Evolutionary conservation across 2,797 vertebrate species (phyloP), one percentile per base, ranked within the genome.

Genomic region (Prunella strophiata): DNA sequence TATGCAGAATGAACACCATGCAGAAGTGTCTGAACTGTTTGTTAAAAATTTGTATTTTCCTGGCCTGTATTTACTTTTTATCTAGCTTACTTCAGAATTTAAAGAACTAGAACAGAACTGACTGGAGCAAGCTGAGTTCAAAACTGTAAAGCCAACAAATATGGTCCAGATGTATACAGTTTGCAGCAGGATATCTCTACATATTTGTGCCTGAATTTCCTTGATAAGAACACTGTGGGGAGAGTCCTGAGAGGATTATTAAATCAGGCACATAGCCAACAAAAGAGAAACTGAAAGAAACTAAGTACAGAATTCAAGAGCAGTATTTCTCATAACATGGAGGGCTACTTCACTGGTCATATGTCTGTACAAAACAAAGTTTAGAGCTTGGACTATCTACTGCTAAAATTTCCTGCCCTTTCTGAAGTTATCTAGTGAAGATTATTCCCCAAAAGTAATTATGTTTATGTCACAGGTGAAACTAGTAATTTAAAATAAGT

Each of bases 361-460:
- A 30, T 23, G 11, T 27, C 30, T 71, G 50, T 34, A 11, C 22
- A 74, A 74, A 81, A 74, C 7, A 72, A 80, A 72, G 3, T 66
- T 34, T 62, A 55, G 57, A 92, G 52, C 32, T 32, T 87, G 58
- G 84, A 67, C 16, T 70, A 43, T 30, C 29, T 47, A 34, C 32
- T 94, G 59, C 18, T 75, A 18, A 91, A 94, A 91, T 73, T 76
- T 91, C 17, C 32, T 87, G 20, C 29, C 68, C 34, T 43, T 48
- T 70, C 76, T 65, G 59, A 97, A 95, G 70, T 52, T 32, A 74
- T 63, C 40, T 67, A 79, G 16, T 59, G 48, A 92, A 91, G 40
- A 93, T 79, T 87, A 91, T 20, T 76, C 67, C 67, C 43, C 30
- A 65, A 38, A 47, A 74, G 40, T 87, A 96, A 83, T 84, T 87